A percentile compares a stretch with the other conserved stretches of the same genome.
phyloP scores from a whole-genome alignment of 2,113 vertebrate genomes.

The Nymphicus hollandicus region DNA sequence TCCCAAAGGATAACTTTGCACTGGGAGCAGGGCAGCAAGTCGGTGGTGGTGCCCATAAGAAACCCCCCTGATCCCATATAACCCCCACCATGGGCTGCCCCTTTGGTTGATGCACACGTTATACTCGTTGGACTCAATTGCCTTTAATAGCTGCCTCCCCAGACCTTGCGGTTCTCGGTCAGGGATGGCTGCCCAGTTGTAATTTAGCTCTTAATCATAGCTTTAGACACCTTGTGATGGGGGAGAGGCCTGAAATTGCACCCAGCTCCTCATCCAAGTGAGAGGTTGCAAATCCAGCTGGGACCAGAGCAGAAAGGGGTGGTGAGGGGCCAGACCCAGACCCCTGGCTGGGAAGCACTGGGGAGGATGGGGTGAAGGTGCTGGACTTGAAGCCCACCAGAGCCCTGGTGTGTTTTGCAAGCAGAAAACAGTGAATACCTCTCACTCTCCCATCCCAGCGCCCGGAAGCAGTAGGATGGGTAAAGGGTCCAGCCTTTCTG shows the following conservation, averaged over 20 bases:
- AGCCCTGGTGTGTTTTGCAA: neutral
- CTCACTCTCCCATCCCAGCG: neutral
- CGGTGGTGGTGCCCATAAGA: neutral
- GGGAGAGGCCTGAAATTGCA: neutral
- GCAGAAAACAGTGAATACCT: rapidly evolving
- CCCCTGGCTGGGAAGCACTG: rapidly evolving
- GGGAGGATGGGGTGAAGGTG: neutral
- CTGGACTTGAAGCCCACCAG: neutral
- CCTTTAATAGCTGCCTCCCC: neutral
- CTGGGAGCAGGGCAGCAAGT: rapidly evolving
- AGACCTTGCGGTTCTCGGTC: neutral
- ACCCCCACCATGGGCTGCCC: rapidly evolving
- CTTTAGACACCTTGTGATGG: rapidly evolving
- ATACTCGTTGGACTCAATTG: neutral
- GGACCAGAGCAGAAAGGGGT: neutral
- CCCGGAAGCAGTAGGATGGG: neutral
- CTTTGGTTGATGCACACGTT: neutral
- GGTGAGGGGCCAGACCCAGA: rapidly evolving
- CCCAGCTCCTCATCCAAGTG: neutral
- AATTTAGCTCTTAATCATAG: constrained; percentile 8
- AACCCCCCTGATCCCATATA: rapidly evolving
- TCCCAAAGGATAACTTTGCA: neutral
- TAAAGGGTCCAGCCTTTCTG: neutral
- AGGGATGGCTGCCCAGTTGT: neutral
- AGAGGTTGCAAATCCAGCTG: neutral